Conservation (phyloP, 2,797 vertebrate genomes). For the Eupleurogrammus muticus region DNA sequence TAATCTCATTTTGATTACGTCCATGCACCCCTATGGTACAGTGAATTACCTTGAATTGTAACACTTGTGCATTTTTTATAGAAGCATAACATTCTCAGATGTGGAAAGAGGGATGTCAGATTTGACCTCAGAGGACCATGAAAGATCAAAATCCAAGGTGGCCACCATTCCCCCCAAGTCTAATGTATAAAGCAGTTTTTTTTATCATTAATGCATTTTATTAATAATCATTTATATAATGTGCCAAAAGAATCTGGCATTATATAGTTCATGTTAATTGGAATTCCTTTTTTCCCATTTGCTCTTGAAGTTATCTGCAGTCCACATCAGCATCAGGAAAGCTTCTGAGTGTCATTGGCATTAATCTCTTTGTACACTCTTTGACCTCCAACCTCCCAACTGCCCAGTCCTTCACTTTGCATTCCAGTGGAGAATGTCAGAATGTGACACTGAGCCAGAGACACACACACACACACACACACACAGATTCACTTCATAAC, state of each 20-base stretch:
- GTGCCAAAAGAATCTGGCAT: not conserved
- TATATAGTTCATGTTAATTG: not conserved
- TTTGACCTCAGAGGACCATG: too few relatives aligned
- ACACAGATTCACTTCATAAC: constrained; percentile 25
- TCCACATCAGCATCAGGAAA: constrained; percentile 7
- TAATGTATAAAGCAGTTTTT: too few relatives aligned
- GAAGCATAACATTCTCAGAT: too few relatives aligned
- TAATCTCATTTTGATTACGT: too few relatives aligned
- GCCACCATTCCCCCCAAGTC: too few relatives aligned
- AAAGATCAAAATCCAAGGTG: too few relatives aligned
- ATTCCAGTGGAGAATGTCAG: constrained; percentile 66
- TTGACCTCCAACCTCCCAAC: constrained; percentile 54
- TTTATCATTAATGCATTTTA: too few relatives aligned
- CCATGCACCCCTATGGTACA: too few relatives aligned
- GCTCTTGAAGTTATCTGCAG: not conserved
- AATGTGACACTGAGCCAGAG: constrained; percentile 53
- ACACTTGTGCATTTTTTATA: too few relatives aligned
- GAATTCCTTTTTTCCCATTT: not conserved
- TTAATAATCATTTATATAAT: not conserved
- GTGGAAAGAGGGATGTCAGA: too few relatives aligned
- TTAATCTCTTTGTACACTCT: constrained; percentile 40
- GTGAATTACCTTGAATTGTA: too few relatives aligned
- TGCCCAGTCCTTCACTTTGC: constrained; percentile 58
- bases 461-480: constrained; percentile 16
- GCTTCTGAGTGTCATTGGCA: constrained; percentile 10